phyloP scores from a whole-genome alignment of 2,113 vertebrate species.

The Neoarius graeffei region DNA sequence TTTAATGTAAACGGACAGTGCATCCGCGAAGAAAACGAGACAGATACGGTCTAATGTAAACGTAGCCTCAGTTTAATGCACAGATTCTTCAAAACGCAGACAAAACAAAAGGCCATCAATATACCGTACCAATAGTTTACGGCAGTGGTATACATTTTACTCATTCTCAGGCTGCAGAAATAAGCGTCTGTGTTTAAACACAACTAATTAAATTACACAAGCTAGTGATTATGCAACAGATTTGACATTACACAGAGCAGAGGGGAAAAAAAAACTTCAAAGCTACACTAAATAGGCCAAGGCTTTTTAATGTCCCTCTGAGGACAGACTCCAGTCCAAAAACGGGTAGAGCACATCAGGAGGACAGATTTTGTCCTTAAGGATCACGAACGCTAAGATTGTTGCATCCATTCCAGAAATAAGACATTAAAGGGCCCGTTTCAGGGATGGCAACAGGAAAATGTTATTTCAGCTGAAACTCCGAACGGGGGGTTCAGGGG shows the following conservation, averaged over 20 bases:
- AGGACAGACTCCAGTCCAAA: neutral
- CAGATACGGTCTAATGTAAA: no score
- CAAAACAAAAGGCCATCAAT: neutral
- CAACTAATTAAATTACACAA: neutral
- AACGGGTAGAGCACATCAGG: neutral
- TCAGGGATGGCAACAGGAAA: no score
- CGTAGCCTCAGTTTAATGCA: neutral
- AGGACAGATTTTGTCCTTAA: neutral
- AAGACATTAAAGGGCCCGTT: neutral
- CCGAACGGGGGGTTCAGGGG: no score
- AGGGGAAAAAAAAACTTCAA: neutral
- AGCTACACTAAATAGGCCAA: neutral
- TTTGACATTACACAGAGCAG: slow-evolving; percentile 36
- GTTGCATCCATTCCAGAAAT: neutral
- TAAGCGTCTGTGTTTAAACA: neutral
- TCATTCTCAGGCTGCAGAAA: neutral
- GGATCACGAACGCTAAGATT: neutral
- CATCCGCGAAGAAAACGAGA: no score
- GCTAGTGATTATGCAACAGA: slow-evolving; percentile 19
- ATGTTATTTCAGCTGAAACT: no score
- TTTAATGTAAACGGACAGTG: no score
- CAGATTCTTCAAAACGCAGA: neutral
- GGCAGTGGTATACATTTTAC: neutral
- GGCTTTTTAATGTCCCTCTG: neutral
- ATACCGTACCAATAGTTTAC: neutral